Evolutionary conservation across 2,113 vertebrate genomes (phyloP).

Genomic region (Dermatemys mawii): DNA sequence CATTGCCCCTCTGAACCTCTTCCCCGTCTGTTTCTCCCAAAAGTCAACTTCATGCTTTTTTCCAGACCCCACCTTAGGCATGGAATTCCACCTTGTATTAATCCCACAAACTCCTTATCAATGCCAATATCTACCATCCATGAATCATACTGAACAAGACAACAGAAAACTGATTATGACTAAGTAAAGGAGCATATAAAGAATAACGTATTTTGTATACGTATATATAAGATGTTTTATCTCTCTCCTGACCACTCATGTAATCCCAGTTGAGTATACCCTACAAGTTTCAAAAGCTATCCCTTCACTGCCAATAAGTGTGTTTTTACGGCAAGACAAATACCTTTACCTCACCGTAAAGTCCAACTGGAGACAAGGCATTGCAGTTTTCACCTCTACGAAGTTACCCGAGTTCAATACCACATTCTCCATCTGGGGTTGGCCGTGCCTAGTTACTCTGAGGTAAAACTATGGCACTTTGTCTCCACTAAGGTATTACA

Average conservation of each 20-base stretch:
- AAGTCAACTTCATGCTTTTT: not conserved
- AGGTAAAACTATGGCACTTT: not conserved
- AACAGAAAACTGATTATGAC: not conserved
- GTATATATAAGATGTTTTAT: not conserved
- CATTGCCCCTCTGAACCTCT: not conserved
- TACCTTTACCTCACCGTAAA: not conserved
- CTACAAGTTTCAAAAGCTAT: not conserved
- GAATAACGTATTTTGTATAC: not conserved
- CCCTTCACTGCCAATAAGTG: not conserved
- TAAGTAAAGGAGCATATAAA: not conserved
- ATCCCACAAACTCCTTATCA: not conserved
- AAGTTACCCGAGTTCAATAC: accelerated
- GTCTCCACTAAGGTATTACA: not conserved
- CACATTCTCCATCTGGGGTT: not conserved
- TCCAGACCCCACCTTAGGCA: not conserved
- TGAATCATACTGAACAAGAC: not conserved
- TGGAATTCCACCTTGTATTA: not conserved
- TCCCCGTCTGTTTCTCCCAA: not conserved
- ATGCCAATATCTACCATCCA: not conserved
- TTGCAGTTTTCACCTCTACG: not conserved
- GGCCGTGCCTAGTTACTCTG: not conserved
- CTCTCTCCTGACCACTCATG: not conserved
- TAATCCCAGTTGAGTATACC: not conserved
- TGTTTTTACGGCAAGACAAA: not conserved
- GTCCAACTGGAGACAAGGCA: not conserved